Conservation (phyloP, 1,140 invertebrate species). For the Drosophila carrolli region DNA sequence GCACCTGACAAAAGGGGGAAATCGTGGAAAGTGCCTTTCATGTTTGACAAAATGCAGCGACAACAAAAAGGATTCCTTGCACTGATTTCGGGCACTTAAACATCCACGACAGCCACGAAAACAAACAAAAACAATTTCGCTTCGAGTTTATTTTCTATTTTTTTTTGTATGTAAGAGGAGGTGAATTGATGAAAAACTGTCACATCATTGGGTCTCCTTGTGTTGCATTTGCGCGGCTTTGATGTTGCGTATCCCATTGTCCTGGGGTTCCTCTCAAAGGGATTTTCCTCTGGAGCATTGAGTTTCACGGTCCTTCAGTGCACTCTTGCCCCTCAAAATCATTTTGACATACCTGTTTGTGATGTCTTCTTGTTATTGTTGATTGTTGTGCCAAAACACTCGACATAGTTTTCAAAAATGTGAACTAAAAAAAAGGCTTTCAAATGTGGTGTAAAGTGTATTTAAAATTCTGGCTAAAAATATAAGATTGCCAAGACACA, state of each 20-base stretch:
- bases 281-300: conserved; percentile 49
- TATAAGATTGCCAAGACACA: too few species aligned
- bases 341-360: conserved; percentile 23
- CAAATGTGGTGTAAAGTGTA: too few species aligned
- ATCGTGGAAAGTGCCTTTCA: conserved; percentile 69
- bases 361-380: conserved; percentile 43
- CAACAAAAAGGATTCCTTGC: conserved; percentile 57
- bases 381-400: conserved; percentile 62
- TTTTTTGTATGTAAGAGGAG: conserved; percentile 17
- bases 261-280: conserved; percentile 16
- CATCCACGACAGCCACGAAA: conserved; percentile 52
- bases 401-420: conserved; percentile 58
- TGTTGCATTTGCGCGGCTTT: conserved; percentile 66
- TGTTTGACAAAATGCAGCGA: conserved; percentile 70
- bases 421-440: not conserved
- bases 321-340: conserved; percentile 24
- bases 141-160: conserved; percentile 18
- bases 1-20: conserved; percentile 68
- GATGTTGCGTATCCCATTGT: conserved; percentile 74
- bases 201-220: conserved; percentile 66
- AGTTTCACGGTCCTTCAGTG: conserved; percentile 43
- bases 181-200: conserved; percentile 76
- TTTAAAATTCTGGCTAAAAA: not conserved
- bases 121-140: conserved; percentile 43
- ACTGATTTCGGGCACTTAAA: conserved; percentile 76